These are phyloP conservation scores for Psephotus haematonotus DNA, from an alignment of 2,113 vertebrate genomes.

Conservation along the genomic window DNA sequence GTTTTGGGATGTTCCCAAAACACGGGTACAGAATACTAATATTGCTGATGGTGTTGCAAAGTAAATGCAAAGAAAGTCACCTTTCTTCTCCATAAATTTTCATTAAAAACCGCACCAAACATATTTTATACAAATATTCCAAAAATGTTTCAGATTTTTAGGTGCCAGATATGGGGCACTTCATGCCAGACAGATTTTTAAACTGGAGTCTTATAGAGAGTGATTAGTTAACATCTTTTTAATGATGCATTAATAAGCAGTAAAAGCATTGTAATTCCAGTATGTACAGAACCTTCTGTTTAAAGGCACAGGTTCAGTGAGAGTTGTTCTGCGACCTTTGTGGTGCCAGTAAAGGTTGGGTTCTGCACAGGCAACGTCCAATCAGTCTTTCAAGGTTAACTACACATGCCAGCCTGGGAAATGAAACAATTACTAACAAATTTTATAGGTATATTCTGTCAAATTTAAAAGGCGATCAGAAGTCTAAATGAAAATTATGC, in stretches of 20 bases:
- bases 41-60: not conserved
- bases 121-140: not conserved
- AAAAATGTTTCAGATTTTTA: not conserved
- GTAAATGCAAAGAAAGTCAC: not conserved
- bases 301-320: conserved; percentile 64
- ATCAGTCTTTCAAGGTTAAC: conserved; percentile 81
- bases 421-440: conserved; percentile 82
- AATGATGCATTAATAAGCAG: conserved; percentile 75
- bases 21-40: not conserved
- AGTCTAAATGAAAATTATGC: conserved; percentile 74
- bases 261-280: conserved; percentile 68
- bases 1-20: not conserved
- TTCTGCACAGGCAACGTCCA: conserved; percentile 62
- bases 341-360: conserved; percentile 73
- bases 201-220: conserved; percentile 43
- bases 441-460: conserved; percentile 79
- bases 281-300: conserved; percentile 64
- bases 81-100: not conserved
- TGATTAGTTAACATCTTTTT: conserved; percentile 74
- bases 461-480: conserved; percentile 78
- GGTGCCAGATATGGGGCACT: not conserved
- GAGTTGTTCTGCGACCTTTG: conserved; percentile 73
- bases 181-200: conserved; percentile 54
- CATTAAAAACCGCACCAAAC: not conserved
- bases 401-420: conserved; percentile 77